Percentiles rank a stretch among this genome's conserved stretches.
Conservation (phyloP, 2,113 vertebrate genomes). For the Upupa epops region DNA sequence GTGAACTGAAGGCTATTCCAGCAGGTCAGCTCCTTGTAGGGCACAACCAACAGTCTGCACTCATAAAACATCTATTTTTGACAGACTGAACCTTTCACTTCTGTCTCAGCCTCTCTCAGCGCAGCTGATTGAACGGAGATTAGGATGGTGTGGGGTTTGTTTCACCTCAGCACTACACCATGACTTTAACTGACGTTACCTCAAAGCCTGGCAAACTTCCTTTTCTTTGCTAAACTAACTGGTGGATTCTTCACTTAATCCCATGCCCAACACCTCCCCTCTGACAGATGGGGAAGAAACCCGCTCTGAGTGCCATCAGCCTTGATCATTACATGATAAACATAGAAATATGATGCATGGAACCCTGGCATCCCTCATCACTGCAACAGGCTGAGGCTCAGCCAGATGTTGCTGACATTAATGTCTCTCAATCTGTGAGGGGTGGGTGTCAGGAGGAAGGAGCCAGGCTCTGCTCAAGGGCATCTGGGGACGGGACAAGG, state of each 20-base stretch:
- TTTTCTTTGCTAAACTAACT: slow-evolving; percentile 32
- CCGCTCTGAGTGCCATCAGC: not conserved
- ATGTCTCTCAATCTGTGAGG: no score
- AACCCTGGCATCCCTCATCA: not conserved
- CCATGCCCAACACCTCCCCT: not conserved
- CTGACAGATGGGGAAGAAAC: not conserved
- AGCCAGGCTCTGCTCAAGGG: no score
- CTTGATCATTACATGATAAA: not conserved
- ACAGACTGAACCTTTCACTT: not conserved
- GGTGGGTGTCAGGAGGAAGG: no score
- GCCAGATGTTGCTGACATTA: not conserved
- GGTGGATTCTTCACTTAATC: not conserved
- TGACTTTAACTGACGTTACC: slow-evolving; percentile 47
- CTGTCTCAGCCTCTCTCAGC: not conserved
- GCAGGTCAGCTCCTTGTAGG: not conserved
- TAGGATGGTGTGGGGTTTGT: not conserved
- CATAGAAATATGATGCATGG: no score
- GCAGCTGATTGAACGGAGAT: slow-evolving; percentile 6
- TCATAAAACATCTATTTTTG: not conserved
- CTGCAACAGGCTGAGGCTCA: accelerated
- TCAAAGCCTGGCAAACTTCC: slow-evolving; percentile 49
- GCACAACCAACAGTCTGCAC: not conserved
- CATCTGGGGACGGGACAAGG: no score
- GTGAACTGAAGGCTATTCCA: not conserved
- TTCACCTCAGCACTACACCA: slow-evolving; percentile 15